These are phyloP conservation scores for Zeuzera pyrina DNA, from an alignment of 2,888 invertebrate genomes.

Conservation along the genomic window DNA sequence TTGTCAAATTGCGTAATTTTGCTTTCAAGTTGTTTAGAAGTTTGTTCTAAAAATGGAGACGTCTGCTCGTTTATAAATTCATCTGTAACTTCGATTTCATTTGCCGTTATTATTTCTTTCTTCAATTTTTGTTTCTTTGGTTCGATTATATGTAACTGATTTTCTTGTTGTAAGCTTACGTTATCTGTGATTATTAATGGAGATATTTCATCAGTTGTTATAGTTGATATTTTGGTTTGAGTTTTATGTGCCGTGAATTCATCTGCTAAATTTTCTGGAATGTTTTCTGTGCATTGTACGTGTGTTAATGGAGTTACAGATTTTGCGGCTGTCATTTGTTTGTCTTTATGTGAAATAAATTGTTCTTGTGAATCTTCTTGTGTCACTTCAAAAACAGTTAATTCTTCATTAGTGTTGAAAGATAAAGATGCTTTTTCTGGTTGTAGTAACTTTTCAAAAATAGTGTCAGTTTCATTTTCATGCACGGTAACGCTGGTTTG, in stretches of 20 bases:
- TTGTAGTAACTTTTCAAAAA: constrained; percentile 21
- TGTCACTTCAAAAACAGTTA: constrained; percentile 46
- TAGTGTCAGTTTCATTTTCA: constrained; percentile 35
- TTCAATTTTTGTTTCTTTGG: constrained; percentile 36
- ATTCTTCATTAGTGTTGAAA: constrained; percentile 35
- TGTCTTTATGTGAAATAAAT: constrained; percentile 21
- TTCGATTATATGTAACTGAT: constrained; percentile 33
- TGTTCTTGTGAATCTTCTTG: constrained; percentile 41
- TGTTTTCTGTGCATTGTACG: constrained; percentile 50
- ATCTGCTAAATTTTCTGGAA: constrained; percentile 33
- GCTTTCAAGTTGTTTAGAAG: constrained; percentile 27
- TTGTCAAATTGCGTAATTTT: constrained; percentile 31
- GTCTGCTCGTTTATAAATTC: constrained; percentile 47
- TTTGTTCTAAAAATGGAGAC: constrained; percentile 26
- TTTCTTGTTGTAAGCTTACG: constrained; percentile 47
- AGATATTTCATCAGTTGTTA: constrained; percentile 39
- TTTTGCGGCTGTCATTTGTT: constrained; percentile 36
- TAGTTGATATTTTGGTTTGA: constrained; percentile 30
- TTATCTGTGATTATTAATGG: constrained; percentile 51
- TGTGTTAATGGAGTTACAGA: constrained; percentile 41
- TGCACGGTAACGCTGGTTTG: constrained; percentile 37
- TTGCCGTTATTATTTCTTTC: constrained; percentile 35
- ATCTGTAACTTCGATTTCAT: constrained; percentile 41
- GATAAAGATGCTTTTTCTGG: constrained; percentile 32
- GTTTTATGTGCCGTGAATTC: constrained; percentile 31